A percentile compares a stretch with the other conserved stretches of the same genome.
Evolutionary conservation across 2,797 vertebrate genomes (phyloP).

Genomic region (Anas georgica): DNA sequence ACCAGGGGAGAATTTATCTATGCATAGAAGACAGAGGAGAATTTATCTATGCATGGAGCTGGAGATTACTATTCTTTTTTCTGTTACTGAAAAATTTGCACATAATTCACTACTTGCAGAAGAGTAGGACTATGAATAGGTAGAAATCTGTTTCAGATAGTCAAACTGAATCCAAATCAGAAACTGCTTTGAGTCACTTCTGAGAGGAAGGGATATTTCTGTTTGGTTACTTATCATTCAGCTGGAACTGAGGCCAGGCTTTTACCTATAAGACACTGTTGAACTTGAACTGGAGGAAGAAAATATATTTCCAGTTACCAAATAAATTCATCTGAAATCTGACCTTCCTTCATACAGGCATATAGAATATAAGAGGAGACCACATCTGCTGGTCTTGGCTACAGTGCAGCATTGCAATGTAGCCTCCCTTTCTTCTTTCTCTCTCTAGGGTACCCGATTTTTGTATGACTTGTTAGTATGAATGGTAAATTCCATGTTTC

Average conservation of each 20-base stretch:
- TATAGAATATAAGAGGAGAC: not conserved
- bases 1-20: not conserved
- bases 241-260: not conserved
- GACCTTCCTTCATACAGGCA: not conserved
- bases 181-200: not conserved
- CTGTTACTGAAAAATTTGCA: not conserved
- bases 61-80: not conserved
- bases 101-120: not conserved
- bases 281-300: not conserved
- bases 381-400: not conserved
- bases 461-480: accelerated
- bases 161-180: not conserved
- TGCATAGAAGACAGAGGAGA: not conserved
- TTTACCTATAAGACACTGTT: not conserved
- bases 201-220: not conserved
- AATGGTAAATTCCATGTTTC: not conserved
- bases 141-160: not conserved
- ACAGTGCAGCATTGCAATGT: not conserved
- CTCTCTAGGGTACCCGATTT: not conserved
- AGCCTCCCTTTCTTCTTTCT: not conserved
- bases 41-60: too few relatives aligned
- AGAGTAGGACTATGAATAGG: not conserved
- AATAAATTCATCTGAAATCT: not conserved
- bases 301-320: not conserved
- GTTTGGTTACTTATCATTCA: not conserved